A percentile compares a stretch with the other conserved stretches of the same genome.
These are phyloP conservation scores for Caretta caretta DNA, from an alignment of 2,113 vertebrate genomes.

Conservation along the genomic window DNA sequence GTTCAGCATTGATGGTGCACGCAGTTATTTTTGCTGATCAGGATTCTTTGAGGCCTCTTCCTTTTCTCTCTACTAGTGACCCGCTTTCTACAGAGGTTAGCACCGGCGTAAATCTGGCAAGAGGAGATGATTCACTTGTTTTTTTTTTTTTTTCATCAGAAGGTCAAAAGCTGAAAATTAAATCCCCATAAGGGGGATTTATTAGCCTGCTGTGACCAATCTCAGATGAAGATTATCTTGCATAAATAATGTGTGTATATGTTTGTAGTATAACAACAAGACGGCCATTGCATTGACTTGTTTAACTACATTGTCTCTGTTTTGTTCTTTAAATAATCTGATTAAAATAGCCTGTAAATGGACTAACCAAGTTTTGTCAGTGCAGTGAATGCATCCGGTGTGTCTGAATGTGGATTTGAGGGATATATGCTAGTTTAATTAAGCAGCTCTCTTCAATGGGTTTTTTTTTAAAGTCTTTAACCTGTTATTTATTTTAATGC, in stretches of 20 bases:
- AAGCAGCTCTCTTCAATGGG: neutral
- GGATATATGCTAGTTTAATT: neutral
- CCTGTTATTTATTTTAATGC: neutral
- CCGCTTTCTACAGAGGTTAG: neutral
- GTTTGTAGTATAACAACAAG: accelerated
- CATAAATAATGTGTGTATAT: neutral
- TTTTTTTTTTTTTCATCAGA: slow-evolving; percentile 24
- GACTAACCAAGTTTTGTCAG: accelerated
- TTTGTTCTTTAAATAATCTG: accelerated
- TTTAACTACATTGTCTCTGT: accelerated
- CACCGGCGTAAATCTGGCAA: neutral
- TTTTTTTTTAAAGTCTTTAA: neutral
- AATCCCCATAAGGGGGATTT: slow-evolving; percentile 55
- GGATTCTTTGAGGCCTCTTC: neutral
- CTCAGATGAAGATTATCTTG: neutral
- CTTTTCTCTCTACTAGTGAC: neutral
- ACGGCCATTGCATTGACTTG: accelerated
- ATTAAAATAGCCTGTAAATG: neutral
- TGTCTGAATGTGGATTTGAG: neutral
- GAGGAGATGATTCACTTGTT: slow-evolving; percentile 33
- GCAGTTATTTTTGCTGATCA: neutral
- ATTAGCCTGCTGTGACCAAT: slow-evolving; percentile 48
- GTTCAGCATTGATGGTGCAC: neutral
- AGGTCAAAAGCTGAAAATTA: slow-evolving; percentile 68
- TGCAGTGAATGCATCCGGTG: neutral